Conservation (phyloP, 2,888 invertebrate species). For the Pediacus dermestoides region DNA sequence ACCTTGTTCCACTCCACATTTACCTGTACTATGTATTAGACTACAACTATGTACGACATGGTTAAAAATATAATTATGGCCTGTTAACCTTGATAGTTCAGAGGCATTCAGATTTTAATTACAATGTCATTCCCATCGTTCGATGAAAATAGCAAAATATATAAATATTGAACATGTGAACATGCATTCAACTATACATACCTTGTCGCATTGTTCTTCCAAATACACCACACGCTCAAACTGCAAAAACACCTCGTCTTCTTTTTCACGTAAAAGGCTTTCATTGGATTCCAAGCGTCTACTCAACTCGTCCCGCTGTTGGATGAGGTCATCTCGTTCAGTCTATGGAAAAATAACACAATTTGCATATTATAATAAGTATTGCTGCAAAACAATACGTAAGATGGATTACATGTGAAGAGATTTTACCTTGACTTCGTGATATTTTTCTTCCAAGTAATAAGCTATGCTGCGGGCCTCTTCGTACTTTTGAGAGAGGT, state of each 20-base stretch:
- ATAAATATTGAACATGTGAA: background rate
- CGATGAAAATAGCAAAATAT: no score
- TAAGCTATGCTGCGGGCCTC: constrained; percentile 60
- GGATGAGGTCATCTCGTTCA: constrained; percentile 56
- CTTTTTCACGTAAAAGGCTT: constrained; percentile 56
- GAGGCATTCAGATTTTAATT: no score
- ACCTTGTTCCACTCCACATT: no score
- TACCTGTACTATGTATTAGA: no score
- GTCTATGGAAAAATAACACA: constrained; percentile 43
- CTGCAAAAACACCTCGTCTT: constrained; percentile 60
- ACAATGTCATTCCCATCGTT: no score
- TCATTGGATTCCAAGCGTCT: constrained; percentile 56
- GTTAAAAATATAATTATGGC: no score
- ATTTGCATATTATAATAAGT: constrained; percentile 8
- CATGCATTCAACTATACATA: constrained; percentile 25
- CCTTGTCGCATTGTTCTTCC: constrained; percentile 58
- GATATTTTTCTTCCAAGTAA: constrained; percentile 62
- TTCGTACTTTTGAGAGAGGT: constrained; percentile 60
- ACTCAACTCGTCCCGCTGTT: constrained; percentile 52
- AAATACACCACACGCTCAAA: constrained; percentile 57
- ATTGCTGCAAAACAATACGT: background rate
- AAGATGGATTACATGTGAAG: constrained; percentile 6
- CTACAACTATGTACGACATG: no score
- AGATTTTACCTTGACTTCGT: constrained; percentile 58
- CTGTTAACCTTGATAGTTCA: constrained; percentile 15